phyloP scores from a whole-genome alignment of 1,140 invertebrate species.

The Achroia grisella region DNA sequence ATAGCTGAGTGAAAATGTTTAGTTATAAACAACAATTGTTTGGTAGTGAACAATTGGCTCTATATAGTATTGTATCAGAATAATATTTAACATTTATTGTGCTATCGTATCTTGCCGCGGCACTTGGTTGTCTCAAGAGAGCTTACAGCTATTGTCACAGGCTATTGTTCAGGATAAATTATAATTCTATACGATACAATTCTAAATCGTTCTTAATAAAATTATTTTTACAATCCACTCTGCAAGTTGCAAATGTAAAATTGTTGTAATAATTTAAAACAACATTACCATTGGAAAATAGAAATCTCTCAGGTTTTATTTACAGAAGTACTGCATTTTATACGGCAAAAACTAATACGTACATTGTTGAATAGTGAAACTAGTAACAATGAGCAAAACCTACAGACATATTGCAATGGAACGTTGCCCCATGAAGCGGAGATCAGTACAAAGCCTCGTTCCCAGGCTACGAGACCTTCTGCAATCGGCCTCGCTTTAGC shows the following conservation, averaged over 20 bases:
- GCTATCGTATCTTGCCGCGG: constrained; percentile 20
- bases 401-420: constrained; percentile 27
- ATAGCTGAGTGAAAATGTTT: constrained; percentile 1
- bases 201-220: too few species aligned
- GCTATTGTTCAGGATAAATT: too few species aligned
- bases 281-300: constrained; percentile 1
- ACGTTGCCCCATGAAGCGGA: constrained; percentile 15
- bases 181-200: too few species aligned
- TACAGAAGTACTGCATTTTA: constrained; percentile 6
- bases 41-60: constrained; percentile 35
- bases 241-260: too few species aligned
- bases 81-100: constrained; percentile 30
- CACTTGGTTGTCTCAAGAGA: constrained; percentile 35
- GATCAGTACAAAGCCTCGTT: constrained; percentile 25
- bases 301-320: too few species aligned
- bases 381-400: constrained; percentile 29
- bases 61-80: constrained; percentile 28
- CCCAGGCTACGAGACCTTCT: constrained; percentile 26
- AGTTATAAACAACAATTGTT: constrained; percentile 7
- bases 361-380: constrained; percentile 28
- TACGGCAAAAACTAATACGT: constrained; percentile 12
- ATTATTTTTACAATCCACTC: too few species aligned
- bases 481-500: constrained; percentile 18
- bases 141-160: constrained; percentile 37
- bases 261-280: constrained; percentile 9